Conservation (phyloP, 2,888 invertebrate genomes). For the Stegophylla sp. region DNA sequence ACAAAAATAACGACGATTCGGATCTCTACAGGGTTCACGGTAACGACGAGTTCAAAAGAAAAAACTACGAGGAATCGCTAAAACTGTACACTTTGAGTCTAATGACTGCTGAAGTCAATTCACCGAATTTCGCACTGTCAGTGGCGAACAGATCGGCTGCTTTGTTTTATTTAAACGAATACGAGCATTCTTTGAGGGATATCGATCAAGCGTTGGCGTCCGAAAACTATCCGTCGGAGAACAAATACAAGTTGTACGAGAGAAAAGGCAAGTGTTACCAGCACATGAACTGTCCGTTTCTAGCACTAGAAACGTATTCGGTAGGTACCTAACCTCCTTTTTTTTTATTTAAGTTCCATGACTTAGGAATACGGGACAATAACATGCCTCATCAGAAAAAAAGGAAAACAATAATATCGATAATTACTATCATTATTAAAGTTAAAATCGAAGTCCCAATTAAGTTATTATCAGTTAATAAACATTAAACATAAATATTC, state of each 20-base stretch:
- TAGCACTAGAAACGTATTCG: constrained; percentile 57
- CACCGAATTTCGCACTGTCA: constrained; percentile 71
- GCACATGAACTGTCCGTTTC: constrained; percentile 63
- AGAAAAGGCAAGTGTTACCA: constrained; percentile 65
- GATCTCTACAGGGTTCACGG: constrained; percentile 64
- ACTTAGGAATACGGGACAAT: too few species aligned
- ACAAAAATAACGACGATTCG: not conserved
- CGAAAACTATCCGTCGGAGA: constrained; percentile 71
- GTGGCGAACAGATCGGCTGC: constrained; percentile 76
- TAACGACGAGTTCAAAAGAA: constrained; percentile 70
- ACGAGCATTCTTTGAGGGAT: constrained; percentile 73
- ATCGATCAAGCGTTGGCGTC: constrained; percentile 70
- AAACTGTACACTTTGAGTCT: constrained; percentile 72
- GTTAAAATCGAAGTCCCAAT: too few species aligned
- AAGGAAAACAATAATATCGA: too few species aligned
- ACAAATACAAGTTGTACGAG: constrained; percentile 72
- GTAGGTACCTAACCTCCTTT: not conserved
- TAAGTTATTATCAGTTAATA: too few species aligned
- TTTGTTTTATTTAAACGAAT: constrained; percentile 70
- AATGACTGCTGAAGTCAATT: constrained; percentile 68
- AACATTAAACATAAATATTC: too few species aligned
- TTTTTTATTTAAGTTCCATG: too few species aligned
- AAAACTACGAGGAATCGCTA: constrained; percentile 68
- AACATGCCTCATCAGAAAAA: too few species aligned
- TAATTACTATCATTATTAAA: too few species aligned